Conservation (phyloP, 2,113 vertebrate genomes). For the Tinamus guttatus region DNA sequence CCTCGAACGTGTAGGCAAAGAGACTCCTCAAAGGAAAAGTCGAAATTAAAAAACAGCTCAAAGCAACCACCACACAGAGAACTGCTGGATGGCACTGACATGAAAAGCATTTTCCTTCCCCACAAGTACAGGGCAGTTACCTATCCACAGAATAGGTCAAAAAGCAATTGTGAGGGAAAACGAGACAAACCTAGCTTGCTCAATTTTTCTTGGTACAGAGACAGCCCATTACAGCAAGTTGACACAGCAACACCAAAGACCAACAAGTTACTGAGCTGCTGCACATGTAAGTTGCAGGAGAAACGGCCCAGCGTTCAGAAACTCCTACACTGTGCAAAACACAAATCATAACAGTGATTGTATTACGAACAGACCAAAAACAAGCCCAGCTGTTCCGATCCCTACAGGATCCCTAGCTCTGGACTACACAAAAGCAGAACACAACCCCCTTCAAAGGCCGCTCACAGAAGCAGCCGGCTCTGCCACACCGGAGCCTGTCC, state of each 20-base stretch:
- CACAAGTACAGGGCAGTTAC: neutral
- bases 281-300: neutral
- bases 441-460: neutral
- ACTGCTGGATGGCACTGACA: rapidly evolving
- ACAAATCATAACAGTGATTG: neutral
- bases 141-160: neutral
- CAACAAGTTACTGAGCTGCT: neutral
- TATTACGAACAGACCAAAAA: neutral
- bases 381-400: neutral
- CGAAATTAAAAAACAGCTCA: neutral
- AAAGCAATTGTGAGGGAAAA: neutral
- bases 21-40: neutral
- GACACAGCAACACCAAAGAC: conserved; percentile 25
- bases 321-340: neutral
- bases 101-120: neutral
- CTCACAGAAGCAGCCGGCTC: neutral
- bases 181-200: neutral
- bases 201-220: neutral
- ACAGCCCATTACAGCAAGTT: conserved; percentile 47
- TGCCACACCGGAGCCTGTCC: no score
- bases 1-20: neutral
- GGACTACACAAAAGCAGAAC: neutral
- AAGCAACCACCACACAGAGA: neutral
- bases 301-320: neutral
- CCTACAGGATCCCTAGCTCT: neutral